Conservation (phyloP, 53 echinoderm and acorn worm genomes). For the Luidia sarsii region DNA sequence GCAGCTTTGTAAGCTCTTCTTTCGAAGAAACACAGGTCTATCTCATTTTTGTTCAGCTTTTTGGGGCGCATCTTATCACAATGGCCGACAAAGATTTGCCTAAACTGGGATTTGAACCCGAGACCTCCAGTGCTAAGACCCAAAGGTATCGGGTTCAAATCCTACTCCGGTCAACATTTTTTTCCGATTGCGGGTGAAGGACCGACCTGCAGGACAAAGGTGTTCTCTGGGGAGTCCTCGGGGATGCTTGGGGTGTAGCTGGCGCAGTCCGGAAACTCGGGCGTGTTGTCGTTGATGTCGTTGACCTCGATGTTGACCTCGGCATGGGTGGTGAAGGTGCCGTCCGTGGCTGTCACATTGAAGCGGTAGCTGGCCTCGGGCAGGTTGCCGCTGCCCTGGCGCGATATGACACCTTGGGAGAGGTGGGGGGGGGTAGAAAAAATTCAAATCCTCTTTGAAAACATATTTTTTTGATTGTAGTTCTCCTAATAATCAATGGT, state of each 20-base stretch:
- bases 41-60: too few relatives aligned
- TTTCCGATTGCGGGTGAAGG: not conserved
- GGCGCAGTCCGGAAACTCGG: constrained; percentile 71
- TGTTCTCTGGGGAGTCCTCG: constrained; percentile 51
- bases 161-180: too few relatives aligned
- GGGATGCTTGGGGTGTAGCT: constrained; percentile 55
- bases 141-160: too few relatives aligned
- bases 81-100: too few relatives aligned
- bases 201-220: constrained; percentile 64
- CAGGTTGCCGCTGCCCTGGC: constrained; percentile 8
- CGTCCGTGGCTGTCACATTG: constrained; percentile 71
- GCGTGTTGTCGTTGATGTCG: constrained; percentile 93
- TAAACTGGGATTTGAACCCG: too few relatives aligned
- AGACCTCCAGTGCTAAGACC: too few relatives aligned
- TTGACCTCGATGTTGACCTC: constrained; percentile 69
- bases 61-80: too few relatives aligned
- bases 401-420: constrained; percentile 68
- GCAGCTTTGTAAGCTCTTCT: too few relatives aligned
- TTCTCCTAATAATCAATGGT: too few relatives aligned
- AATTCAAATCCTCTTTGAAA: too few relatives aligned
- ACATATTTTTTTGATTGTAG: too few relatives aligned
- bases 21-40: too few relatives aligned
- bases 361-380: constrained; percentile 67
- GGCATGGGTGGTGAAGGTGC: constrained; percentile 29
- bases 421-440: not conserved